These are phyloP conservation scores for Sphenodon punctatus DNA, from an alignment of 2,797 vertebrate genomes.

Conservation along the genomic window DNA sequence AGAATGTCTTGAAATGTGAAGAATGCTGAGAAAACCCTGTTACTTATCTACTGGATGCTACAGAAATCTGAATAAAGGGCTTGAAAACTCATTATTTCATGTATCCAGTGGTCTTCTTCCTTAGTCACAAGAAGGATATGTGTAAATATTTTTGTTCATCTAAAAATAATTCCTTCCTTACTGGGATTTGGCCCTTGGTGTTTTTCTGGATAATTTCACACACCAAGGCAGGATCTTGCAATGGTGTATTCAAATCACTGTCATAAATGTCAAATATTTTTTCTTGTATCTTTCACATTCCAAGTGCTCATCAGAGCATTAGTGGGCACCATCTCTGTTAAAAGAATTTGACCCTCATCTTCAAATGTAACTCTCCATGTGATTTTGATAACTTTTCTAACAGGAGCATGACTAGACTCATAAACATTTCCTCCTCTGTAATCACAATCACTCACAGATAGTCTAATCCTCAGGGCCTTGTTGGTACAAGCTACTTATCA, in stretches of 20 bases:
- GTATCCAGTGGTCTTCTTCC: neutral
- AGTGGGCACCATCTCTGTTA: conserved; percentile 16
- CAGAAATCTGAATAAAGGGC: neutral
- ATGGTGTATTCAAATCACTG: conserved; percentile 30
- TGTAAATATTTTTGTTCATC: neutral
- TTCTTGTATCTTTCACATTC: neutral
- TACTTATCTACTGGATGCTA: neutral
- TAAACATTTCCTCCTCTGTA: conserved; percentile 41
- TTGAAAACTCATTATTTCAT: conserved; percentile 9
- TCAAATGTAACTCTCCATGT: neutral
- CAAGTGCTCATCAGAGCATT: conserved; percentile 8
- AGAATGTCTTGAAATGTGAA: neutral
- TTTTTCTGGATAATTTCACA: conserved; percentile 5
- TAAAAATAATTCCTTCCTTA: conserved; percentile 22
- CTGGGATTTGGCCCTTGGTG: conserved; percentile 10
- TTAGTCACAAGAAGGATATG: neutral
- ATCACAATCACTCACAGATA: conserved; percentile 15
- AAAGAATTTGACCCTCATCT: conserved; percentile 22
- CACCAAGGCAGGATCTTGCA: conserved; percentile 5
- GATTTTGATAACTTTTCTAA: neutral
- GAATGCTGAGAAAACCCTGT: neutral
- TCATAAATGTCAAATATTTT: conserved; percentile 8
- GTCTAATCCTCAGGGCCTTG: neutral
- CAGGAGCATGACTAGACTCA: neutral
- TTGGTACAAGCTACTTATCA: too few relatives aligned